Conservation (phyloP, 2,113 vertebrate species). For the Microcebus murinus region DNA sequence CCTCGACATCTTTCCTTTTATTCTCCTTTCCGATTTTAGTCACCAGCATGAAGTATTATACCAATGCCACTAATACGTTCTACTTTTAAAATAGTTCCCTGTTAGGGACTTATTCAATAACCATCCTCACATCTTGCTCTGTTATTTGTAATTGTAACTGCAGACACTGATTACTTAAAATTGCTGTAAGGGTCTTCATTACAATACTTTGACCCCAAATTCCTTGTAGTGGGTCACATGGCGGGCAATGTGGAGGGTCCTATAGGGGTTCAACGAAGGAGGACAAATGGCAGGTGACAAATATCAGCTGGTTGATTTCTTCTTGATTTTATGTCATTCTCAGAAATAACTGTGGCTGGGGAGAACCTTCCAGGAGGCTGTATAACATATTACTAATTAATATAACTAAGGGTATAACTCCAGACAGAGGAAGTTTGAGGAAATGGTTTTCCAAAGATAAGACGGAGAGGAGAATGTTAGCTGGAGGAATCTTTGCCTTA, state of each 20-base stretch:
- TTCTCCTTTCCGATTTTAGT: not conserved
- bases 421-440: not conserved
- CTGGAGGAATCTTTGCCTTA: not conserved
- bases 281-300: not conserved
- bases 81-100: slow-evolving; percentile 12
- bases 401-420: not conserved
- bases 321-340: not conserved
- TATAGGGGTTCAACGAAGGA: not conserved
- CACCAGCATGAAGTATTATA: not conserved
- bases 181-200: not conserved
- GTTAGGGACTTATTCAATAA: not conserved
- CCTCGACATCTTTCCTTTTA: not conserved
- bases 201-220: not conserved
- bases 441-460: not conserved
- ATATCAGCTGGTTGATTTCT: not conserved
- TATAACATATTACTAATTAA: not conserved
- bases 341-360: not conserved
- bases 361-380: not conserved
- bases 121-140: not conserved
- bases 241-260: not conserved
- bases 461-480: not conserved
- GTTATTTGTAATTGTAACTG: not conserved
- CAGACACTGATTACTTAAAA: not conserved
- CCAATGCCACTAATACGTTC: not conserved
- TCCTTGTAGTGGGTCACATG: not conserved